Percentiles rank a stretch among this genome's conserved stretches.
These are phyloP conservation scores for Zaprionus davidi DNA, from an alignment of 1,140 invertebrate species.

Conservation along the genomic window DNA sequence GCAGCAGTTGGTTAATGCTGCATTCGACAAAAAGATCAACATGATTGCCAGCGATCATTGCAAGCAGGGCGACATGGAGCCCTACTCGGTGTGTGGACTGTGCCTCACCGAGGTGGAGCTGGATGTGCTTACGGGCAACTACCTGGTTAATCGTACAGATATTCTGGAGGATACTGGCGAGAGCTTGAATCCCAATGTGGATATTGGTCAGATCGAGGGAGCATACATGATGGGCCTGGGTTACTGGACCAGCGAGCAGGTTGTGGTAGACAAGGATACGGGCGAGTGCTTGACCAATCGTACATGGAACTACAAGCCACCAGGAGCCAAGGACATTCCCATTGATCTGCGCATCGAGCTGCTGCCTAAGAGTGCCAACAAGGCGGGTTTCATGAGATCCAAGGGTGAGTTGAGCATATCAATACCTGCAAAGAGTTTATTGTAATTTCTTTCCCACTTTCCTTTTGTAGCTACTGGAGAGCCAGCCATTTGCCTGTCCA, in stretches of 20 bases:
- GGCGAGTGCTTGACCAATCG: slow-evolving; percentile 89
- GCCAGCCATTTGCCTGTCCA: slow-evolving; percentile 90
- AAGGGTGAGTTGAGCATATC: slow-evolving; percentile 87
- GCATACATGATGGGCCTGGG: slow-evolving; percentile 94
- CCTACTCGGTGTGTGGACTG: slow-evolving; percentile 87
- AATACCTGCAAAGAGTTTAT: not conserved
- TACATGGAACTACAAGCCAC: slow-evolving; percentile 93
- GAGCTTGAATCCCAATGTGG: slow-evolving; percentile 90
- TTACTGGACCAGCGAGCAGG: slow-evolving; percentile 90
- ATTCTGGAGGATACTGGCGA: slow-evolving; percentile 90
- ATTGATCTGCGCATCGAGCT: slow-evolving; percentile 92
- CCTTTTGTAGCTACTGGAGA: slow-evolving; percentile 87
- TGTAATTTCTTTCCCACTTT: not conserved
- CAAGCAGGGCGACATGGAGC: slow-evolving; percentile 80
- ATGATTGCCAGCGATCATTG: slow-evolving; percentile 87
- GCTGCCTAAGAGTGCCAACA: slow-evolving; percentile 89
- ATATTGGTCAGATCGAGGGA: slow-evolving; percentile 92
- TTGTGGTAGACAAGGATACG: slow-evolving; percentile 87
- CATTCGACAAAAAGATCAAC: slow-evolving; percentile 87
- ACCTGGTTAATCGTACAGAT: slow-evolving; percentile 87
- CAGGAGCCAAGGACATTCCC: slow-evolving; percentile 92
- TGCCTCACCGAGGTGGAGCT: slow-evolving; percentile 89
- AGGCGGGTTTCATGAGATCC: slow-evolving; percentile 89
- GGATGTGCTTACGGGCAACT: slow-evolving; percentile 90
- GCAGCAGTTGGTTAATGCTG: slow-evolving; percentile 87